Evolutionary conservation across 2,113 vertebrate genomes (phyloP).

Genomic region (Ciconia stormi): DNA sequence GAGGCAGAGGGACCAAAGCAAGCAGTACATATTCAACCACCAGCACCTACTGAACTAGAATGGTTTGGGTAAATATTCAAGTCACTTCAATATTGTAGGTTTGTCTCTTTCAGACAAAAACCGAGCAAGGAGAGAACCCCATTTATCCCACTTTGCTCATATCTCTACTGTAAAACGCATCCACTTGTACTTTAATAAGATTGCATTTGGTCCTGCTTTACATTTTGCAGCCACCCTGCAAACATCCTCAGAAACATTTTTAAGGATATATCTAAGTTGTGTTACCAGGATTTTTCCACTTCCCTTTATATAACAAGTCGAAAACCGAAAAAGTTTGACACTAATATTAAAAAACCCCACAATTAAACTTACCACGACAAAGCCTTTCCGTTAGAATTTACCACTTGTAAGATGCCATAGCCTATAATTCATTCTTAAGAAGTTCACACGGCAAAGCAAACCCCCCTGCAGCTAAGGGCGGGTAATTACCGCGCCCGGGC

Average conservation of each 20-base stretch:
- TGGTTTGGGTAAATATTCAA: not conserved
- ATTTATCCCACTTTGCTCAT: accelerated
- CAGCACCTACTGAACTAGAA: not conserved
- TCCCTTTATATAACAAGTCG: not conserved
- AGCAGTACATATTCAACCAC: not conserved
- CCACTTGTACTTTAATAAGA: not conserved
- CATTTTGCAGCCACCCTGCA: not conserved
- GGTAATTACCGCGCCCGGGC: accelerated
- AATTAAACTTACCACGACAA: not conserved
- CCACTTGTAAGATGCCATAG: not conserved
- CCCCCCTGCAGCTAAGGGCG: not conserved
- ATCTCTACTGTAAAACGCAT: not conserved
- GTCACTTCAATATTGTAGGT: not conserved
- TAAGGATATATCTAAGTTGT: not conserved
- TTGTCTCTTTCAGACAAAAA: not conserved
- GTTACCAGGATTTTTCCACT: not conserved
- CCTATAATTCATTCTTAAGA: accelerated
- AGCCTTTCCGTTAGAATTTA: not conserved
- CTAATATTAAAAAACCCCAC: accelerated
- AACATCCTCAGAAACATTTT: not conserved
- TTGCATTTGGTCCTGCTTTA: not conserved
- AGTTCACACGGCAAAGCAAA: not conserved
- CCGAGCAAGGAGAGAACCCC: accelerated
- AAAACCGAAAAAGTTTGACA: not conserved
- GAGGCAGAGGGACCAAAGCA: not conserved